Evolutionary conservation across 2,797 vertebrate genomes (phyloP), one percentile per base, ranked within the genome.

Genomic region (Myiotriccus ornatus): DNA sequence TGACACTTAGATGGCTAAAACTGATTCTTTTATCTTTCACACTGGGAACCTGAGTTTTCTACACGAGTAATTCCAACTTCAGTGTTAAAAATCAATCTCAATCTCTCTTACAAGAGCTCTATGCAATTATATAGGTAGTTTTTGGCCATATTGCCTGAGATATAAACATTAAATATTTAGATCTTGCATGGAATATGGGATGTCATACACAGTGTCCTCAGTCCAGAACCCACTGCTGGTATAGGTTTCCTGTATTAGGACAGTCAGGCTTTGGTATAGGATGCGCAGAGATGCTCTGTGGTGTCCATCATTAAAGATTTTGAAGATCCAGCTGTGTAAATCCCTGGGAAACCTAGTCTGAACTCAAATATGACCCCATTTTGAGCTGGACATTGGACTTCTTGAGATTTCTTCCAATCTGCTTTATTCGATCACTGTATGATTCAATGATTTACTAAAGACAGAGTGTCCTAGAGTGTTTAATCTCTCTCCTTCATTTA

Each of bases 401-500:
- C 64, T n/a, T 43, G 53, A 77, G 43, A 14, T 7, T 4, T 6
- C 9, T 75, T 91, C 16, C 46, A 64, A 70, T 4, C 5, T 84
- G 9, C 37, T 93, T 91, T 71, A 17, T 50, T 77, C 27, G 32
- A 63, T 50, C 41, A 53, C 75, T 89, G 24, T 35, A 39, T 50
- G n/a, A 78, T 50, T 86, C 65, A 83, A 39, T 84, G 49, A 75
- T 81, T 91, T 85, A 75, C 59, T 88, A 78, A 86, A 64, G 76
- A 25, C 76, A 73, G 60, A 47, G 16, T 47, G 79, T 91, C 79
- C 79, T 88, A 86, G 73, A 47, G 12, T 47, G 84, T 87, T 94
- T 80, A 50, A 84, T 87, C 89, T 87, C 20, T 80, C 22, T 56
- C 62, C 71, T 85, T 87, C 39, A 65, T 93, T 91, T 94, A 65